Evolutionary conservation across 1,140 invertebrate species (phyloP).

Genomic region (Xylocopa sonorina): DNA sequence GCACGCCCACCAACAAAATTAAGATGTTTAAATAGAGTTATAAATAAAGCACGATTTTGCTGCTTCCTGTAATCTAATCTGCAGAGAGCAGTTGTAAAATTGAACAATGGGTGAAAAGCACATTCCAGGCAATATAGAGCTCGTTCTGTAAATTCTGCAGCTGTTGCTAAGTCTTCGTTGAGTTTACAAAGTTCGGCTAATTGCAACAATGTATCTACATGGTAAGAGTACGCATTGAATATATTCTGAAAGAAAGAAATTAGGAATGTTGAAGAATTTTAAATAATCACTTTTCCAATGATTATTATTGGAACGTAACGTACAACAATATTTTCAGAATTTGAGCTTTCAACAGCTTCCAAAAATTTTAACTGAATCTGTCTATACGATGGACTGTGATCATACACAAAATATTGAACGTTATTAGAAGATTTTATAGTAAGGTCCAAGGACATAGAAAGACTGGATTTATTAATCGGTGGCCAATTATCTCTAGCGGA

Average conservation of each 20-base stretch:
- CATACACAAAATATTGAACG: conserved; percentile 89
- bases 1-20: conserved; percentile 90
- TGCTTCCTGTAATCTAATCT: conserved; percentile 91
- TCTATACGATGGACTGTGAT: conserved; percentile 90
- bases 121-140: conserved; percentile 90
- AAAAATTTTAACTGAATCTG: conserved; percentile 89
- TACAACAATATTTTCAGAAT: conserved; percentile 91
- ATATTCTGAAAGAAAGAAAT: conserved; percentile 83
- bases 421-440: conserved; percentile 76
- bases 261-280: not conserved
- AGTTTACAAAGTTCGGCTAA: conserved; percentile 91
- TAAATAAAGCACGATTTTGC: conserved; percentile 93
- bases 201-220: conserved; percentile 93
- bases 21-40: conserved; percentile 93
- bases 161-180: conserved; percentile 90
- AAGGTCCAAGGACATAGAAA: conserved; percentile 88
- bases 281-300: not conserved
- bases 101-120: conserved; percentile 91
- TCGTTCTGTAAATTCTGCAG: conserved; percentile 90
- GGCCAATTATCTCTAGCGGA: conserved; percentile 87
- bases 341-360: conserved; percentile 89
- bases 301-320: conserved; percentile 63
- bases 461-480: conserved; percentile 85
- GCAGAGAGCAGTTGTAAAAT: conserved; percentile 88
- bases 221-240: conserved; percentile 89